A percentile compares a stretch with the other conserved stretches of the same genome.
phyloP scores from a whole-genome alignment of 1,140 invertebrate species.

The Pseudachorutes palmiensis region DNA sequence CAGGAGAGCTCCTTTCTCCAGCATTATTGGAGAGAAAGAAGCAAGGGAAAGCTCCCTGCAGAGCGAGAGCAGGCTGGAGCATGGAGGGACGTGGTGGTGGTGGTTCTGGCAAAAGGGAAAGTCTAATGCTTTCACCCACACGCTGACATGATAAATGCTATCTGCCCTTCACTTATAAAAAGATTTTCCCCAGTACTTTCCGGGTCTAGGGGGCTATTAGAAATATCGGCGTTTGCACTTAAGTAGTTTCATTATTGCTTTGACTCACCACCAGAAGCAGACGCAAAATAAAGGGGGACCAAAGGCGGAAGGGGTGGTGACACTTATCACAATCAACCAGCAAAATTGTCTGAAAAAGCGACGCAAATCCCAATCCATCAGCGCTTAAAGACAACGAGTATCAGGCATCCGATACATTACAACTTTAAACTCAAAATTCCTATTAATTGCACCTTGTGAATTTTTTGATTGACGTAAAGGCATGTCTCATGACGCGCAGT shows the following conservation, averaged over 20 bases:
- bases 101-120: not conserved
- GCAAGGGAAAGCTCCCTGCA: too few relatives aligned
- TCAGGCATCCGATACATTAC: too few relatives aligned
- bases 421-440: too few relatives aligned
- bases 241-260: constrained; percentile 8
- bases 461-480: too few relatives aligned
- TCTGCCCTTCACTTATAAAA: constrained; percentile 13
- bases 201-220: not conserved
- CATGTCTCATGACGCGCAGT: not conserved
- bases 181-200: not conserved
- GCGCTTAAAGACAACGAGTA: too few relatives aligned
- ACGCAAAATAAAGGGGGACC: not conserved
- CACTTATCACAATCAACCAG: not conserved
- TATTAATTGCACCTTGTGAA: too few relatives aligned
- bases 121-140: constrained; percentile 7
- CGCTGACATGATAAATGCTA: constrained; percentile 10
- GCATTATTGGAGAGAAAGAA: too few relatives aligned
- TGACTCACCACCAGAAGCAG: not conserved
- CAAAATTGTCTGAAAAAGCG: too few relatives aligned
- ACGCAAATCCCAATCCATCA: too few relatives aligned
- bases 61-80: too few relatives aligned
- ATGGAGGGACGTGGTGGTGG: too few relatives aligned
- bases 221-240: constrained; percentile 3
- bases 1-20: not conserved
- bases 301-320: not conserved